phyloP scores from a whole-genome alignment of 2,797 vertebrate genomes.

The Pangasius sanitwongsei region DNA sequence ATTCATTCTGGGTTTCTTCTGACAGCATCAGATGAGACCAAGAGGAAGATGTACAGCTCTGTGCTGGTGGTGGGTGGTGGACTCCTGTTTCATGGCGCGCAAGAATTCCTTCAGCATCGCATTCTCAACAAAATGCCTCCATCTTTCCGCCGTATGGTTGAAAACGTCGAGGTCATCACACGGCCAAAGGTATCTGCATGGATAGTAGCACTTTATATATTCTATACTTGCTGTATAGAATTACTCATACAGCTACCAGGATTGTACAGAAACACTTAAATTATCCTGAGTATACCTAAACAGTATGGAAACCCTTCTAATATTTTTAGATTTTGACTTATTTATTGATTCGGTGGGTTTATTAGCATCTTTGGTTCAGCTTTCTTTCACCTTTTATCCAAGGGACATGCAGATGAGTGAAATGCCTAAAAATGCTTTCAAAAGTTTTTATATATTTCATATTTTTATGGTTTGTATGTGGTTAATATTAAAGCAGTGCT shows the following conservation, averaged over 20 bases:
- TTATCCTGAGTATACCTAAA: background rate
- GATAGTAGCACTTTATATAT: background rate
- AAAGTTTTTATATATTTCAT: too few species aligned
- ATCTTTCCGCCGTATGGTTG: constrained; percentile 92
- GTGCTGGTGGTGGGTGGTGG: constrained; percentile 96
- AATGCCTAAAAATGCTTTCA: background rate
- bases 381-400: background rate
- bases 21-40: constrained; percentile 94
- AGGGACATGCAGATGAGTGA: background rate
- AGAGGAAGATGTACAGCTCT: constrained; percentile 98
- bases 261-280: background rate
- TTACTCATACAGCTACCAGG: background rate
- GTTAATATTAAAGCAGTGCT: background rate
- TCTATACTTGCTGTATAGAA: too few species aligned
- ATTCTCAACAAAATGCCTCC: constrained; percentile 99
- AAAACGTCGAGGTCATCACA: constrained; percentile 96
- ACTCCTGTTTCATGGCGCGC: constrained; percentile 92
- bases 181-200: constrained; percentile 87
- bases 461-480: background rate
- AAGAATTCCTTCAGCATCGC: constrained; percentile 95
- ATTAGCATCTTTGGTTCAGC: background rate
- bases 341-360: background rate
- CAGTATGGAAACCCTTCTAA: background rate
- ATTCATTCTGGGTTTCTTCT: background rate
- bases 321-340: background rate